Conservation (phyloP, 2,888 invertebrate genomes). For the Hipparchia semele region DNA sequence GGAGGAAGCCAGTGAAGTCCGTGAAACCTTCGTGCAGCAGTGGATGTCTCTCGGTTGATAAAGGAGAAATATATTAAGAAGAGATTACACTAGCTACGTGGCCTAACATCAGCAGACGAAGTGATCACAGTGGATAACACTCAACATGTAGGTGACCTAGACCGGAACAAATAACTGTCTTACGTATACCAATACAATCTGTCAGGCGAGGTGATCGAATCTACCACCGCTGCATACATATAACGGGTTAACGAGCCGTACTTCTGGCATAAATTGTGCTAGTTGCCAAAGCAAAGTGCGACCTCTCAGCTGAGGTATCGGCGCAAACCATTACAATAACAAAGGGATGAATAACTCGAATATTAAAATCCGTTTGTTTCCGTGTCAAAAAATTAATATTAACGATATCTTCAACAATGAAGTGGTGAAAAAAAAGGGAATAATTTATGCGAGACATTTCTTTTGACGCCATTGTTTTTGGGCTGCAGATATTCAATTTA, state of each 20-base stretch:
- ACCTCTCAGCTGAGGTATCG: constrained; percentile 42
- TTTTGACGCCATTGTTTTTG: constrained; percentile 75
- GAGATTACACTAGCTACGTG: too few species aligned
- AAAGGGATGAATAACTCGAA: constrained; percentile 72
- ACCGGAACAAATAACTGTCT: constrained; percentile 30
- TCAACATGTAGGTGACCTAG: constrained; percentile 15
- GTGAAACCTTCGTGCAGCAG: too few species aligned
- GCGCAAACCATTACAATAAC: constrained; percentile 74
- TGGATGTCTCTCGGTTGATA: too few species aligned
- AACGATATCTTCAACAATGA: constrained; percentile 80
- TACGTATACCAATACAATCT: constrained; percentile 23
- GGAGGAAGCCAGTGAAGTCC: too few species aligned
- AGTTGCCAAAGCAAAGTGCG: constrained; percentile 27
- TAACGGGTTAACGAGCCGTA: constrained; percentile 28
- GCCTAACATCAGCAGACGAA: constrained; percentile 1
- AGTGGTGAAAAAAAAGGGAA: constrained; percentile 69
- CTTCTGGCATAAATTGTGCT: constrained; percentile 27
- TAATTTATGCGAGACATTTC: constrained; percentile 80
- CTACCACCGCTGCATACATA: constrained; percentile 17
- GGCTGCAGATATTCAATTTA: constrained; percentile 68
- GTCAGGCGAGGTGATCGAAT: constrained; percentile 32
- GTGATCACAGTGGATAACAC: neutral
- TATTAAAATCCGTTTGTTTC: constrained; percentile 77
- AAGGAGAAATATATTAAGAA: too few species aligned
- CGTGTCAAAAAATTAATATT: constrained; percentile 82